Evolutionary conservation across 2,113 vertebrate species (phyloP).

Genomic region (Dasyornis broadbenti): DNA sequence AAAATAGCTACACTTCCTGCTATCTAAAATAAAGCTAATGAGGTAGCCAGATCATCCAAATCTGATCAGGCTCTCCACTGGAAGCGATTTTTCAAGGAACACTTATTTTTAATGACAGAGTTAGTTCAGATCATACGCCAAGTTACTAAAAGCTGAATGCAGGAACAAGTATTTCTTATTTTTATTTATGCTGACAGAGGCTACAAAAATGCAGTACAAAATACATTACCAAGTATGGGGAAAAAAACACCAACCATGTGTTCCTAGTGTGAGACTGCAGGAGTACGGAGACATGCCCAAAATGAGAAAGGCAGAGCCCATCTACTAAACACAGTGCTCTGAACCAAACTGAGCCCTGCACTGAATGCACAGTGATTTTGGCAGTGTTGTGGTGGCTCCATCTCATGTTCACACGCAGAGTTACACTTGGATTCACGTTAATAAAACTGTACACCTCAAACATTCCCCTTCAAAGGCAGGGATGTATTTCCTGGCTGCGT

Average conservation of each 20-base stretch:
- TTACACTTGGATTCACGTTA: background rate
- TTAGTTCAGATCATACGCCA: background rate
- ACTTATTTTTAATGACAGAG: constrained; percentile 19
- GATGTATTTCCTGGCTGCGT: background rate
- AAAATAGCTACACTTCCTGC: background rate
- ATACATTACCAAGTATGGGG: constrained; percentile 50
- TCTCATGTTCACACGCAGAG: background rate
- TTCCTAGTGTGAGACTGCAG: background rate
- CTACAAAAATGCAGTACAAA: constrained; percentile 9
- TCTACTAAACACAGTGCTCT: background rate
- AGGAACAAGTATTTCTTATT: constrained; percentile 29
- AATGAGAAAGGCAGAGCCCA: background rate
- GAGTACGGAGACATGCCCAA: background rate
- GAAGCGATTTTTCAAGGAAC: constrained; percentile 37
- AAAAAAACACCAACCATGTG: background rate
- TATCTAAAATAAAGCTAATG: background rate
- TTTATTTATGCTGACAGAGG: constrained; percentile 37
- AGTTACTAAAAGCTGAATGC: background rate
- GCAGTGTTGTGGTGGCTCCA: background rate
- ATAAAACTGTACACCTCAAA: background rate
- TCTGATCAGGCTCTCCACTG: background rate
- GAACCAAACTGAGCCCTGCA: background rate
- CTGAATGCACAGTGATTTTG: background rate
- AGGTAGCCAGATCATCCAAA: background rate
- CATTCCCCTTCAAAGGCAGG: background rate